Evolutionary conservation across 2,113 vertebrate species (phyloP).

Genomic region (Oryzias javanicus): DNA sequence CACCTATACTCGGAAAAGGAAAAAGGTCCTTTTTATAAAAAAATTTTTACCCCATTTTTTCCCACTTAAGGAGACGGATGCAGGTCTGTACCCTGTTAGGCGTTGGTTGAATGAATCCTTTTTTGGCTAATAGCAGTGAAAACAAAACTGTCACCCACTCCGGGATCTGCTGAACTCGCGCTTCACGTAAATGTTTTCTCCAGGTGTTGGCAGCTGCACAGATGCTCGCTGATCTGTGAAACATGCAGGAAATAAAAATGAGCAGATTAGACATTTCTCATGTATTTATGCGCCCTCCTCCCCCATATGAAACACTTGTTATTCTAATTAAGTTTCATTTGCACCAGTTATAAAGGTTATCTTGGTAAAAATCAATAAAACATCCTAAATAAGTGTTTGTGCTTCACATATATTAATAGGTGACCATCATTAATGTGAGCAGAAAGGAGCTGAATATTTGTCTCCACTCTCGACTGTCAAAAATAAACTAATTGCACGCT

Average conservation of each 20-base stretch:
- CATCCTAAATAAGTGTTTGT: too few species aligned
- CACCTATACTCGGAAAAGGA: constrained; percentile 20
- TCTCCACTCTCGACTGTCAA: too few species aligned
- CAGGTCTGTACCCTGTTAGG: constrained; percentile 44
- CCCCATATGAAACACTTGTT: too few species aligned
- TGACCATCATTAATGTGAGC: too few species aligned
- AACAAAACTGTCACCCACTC: constrained; percentile 51
- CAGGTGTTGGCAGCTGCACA: constrained; percentile 2
- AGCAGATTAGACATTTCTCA: background rate
- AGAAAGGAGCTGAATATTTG: too few species aligned
- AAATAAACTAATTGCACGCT: too few species aligned
- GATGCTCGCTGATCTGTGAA: background rate
- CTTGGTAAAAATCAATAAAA: too few species aligned
- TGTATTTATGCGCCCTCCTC: too few species aligned
- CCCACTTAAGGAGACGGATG: constrained; percentile 19
- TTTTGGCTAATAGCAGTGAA: constrained; percentile 58
- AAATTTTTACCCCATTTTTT: constrained; percentile 8
- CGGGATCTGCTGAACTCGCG: constrained; percentile 46
- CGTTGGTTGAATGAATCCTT: constrained; percentile 43
- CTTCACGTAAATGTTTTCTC: background rate
- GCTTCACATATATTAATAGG: too few species aligned
- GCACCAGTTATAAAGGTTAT: too few species aligned
- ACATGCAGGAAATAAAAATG: constrained; percentile 15
- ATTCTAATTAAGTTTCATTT: too few species aligned
- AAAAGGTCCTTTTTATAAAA: constrained; percentile 16